Base-by-base conservation (phyloP, 92 coral and sea anemone genomes). In the Epizoanthus illoricatus region DNA sequence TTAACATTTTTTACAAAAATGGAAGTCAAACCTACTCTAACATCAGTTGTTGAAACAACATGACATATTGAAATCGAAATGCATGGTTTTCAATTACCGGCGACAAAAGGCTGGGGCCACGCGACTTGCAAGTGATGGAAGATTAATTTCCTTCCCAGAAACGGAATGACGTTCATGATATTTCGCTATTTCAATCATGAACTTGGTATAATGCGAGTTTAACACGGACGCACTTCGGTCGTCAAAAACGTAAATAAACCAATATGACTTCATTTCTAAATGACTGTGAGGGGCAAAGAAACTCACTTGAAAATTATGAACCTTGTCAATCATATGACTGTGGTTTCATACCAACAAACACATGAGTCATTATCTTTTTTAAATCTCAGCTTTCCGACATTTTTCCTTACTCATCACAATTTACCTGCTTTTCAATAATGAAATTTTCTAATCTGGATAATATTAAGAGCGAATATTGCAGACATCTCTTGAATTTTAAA, bases 61-160 rank as follows among this genome's bases (percentile, higher is more conserved):
- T 45, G 17, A 71, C 39, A 19, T 49, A 49, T 71, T 13, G 70
- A 87, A 78, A 69, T 75, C 82, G 76, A 86, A 75, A 83, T 83
- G 87, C 87, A 87, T 69, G 81, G 90, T 84, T 70, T 87, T 87
- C 84, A 70, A 87, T 84, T 87, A 75, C 87, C 16, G 24, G 36
- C 45, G 55, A 86, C 7, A n/a, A 5, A 43, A 42, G 24, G 84
- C 52, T 57, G 42, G 17, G 71, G 60, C 73, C 83, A 85, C 91
- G 86, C 86, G 76, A 73, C 75, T 49, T 9, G 43, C 24, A 49
- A 18, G 23, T 40, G 71, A 76, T 60, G 15, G 11, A 21, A 28
- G 81, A 61, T 49, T 42, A 54, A 60, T 11, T 78, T 75, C 49
- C 56, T 1, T 49, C 42, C 70, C 82, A 19, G 61, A 19, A 20